Conservation (phyloP, 2,888 invertebrate genomes). For the Chloroclystis v-ata region DNA sequence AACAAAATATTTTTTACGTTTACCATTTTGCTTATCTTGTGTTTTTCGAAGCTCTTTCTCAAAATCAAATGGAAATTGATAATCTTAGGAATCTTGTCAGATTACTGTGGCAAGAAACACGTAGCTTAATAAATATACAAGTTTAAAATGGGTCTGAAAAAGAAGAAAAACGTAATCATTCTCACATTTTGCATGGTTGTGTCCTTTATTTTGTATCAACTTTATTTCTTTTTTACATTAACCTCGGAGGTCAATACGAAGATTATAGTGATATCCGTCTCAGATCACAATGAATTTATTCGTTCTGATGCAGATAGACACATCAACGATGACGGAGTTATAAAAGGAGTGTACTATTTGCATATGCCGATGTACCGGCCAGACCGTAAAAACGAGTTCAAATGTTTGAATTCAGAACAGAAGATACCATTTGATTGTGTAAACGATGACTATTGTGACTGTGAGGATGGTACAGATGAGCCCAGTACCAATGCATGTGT, state of each 20-base stretch:
- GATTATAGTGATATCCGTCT: slow-evolving; percentile 45
- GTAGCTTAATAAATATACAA: not conserved
- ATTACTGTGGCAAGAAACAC: not conserved
- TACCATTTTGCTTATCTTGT: not conserved
- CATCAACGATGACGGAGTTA: slow-evolving; percentile 59
- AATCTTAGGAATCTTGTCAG: not conserved
- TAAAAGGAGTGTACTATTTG: slow-evolving; percentile 59
- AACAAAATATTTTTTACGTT: not conserved
- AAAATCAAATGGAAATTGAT: not conserved
- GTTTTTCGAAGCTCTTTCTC: not conserved
- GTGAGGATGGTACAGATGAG: slow-evolving; percentile 86
- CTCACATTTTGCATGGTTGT: slow-evolving; percentile 52
- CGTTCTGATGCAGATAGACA: slow-evolving; percentile 59
- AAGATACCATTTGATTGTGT: slow-evolving; percentile 65
- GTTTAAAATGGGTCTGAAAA: slow-evolving; percentile 48
- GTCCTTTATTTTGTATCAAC: slow-evolving; percentile 63
- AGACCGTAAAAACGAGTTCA: slow-evolving; percentile 55
- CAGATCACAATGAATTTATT: slow-evolving; percentile 46
- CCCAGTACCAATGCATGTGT: slow-evolving; percentile 94
- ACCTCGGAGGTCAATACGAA: slow-evolving; percentile 46
- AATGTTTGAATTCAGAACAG: slow-evolving; percentile 59
- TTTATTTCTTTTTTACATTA: slow-evolving; percentile 64
- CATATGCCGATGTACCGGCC: slow-evolving; percentile 61
- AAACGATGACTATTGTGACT: slow-evolving; percentile 94
- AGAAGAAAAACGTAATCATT: slow-evolving; percentile 64